These are phyloP conservation scores for Epizoanthus rinbou DNA, from an alignment of 92 coral and sea anemone genomes.

Conservation along the genomic window DNA sequence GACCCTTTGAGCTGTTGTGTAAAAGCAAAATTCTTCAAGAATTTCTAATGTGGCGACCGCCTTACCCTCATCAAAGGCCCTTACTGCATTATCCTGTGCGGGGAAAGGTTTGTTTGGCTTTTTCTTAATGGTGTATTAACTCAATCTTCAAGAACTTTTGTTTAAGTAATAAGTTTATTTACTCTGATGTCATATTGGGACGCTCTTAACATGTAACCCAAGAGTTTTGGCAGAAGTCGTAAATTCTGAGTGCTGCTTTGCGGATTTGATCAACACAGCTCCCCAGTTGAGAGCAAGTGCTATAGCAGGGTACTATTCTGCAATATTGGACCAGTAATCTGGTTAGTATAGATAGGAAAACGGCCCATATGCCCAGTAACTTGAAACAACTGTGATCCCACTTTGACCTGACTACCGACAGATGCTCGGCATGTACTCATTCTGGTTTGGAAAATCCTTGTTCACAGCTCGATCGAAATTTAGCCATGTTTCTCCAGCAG, in stretches of 20 bases:
- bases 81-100: constrained; percentile 79
- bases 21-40: constrained; percentile 59
- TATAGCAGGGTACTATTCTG: constrained; percentile 32
- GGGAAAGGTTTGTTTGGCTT: constrained; percentile 73
- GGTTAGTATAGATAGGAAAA: constrained; percentile 59
- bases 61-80: constrained; percentile 85
- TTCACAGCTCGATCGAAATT: constrained; percentile 49
- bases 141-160: constrained; percentile 42
- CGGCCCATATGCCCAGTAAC: constrained; percentile 83
- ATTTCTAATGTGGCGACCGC: constrained; percentile 88
- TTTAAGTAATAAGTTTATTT: constrained; percentile 71
- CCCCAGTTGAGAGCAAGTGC: constrained; percentile 25
- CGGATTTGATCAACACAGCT: constrained; percentile 36
- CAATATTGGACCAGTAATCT: constrained; percentile 48
- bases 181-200: constrained; percentile 76
- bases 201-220: constrained; percentile 73
- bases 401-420: constrained; percentile 71
- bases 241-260: constrained; percentile 54
- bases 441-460: constrained; percentile 41
- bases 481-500: constrained; percentile 26
- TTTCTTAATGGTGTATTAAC: constrained; percentile 37
- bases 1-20: constrained; percentile 71
- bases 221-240: constrained; percentile 76
- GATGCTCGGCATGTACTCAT: constrained; percentile 82
- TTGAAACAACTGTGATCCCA: constrained; percentile 78